A percentile compares a stretch with the other conserved stretches of the same genome.
Evolutionary conservation across 1,140 invertebrate species (phyloP).

Genomic region (Leptopilina boulardi): DNA sequence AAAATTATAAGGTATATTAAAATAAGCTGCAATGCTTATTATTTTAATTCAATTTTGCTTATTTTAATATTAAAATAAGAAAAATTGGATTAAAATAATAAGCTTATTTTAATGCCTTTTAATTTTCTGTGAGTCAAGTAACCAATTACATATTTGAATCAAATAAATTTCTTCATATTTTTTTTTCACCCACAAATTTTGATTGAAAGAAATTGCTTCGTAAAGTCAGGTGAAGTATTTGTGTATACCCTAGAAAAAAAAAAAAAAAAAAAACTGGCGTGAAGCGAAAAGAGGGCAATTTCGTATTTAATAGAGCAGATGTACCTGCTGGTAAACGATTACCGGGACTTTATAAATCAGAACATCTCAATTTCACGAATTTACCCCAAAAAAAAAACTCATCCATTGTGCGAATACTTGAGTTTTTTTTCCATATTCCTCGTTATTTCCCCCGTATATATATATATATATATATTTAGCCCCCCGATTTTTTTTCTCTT

Average conservation of each 20-base stretch:
- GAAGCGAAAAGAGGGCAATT: slow-evolving; percentile 50
- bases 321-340: slow-evolving; percentile 73
- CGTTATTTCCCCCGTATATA: slow-evolving; percentile 54
- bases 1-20: too few species aligned
- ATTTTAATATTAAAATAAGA: too few species aligned
- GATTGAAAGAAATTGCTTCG: neutral
- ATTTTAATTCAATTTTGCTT: too few species aligned
- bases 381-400: slow-evolving; percentile 58
- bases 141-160: too few species aligned
- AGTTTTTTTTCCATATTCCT: slow-evolving; percentile 55
- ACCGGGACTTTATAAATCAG: slow-evolving; percentile 69
- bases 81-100: too few species aligned
- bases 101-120: too few species aligned
- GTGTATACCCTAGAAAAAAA: neutral
- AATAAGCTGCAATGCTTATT: too few species aligned
- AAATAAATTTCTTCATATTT: too few species aligned
- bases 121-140: too few species aligned
- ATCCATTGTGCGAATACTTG: slow-evolving; percentile 50
- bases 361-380: slow-evolving; percentile 75
- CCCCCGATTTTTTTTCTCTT: slow-evolving; percentile 18
- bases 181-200: neutral
- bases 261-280: slow-evolving; percentile 52
- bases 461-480: slow-evolving; percentile 34
- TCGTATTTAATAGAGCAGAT: slow-evolving; percentile 65
- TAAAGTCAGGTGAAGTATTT: slow-evolving; percentile 22